Evolutionary conservation across 1,140 invertebrate genomes (phyloP), one percentile per base, ranked within the genome.

Genomic region (Scaptomyza pallida): DNA sequence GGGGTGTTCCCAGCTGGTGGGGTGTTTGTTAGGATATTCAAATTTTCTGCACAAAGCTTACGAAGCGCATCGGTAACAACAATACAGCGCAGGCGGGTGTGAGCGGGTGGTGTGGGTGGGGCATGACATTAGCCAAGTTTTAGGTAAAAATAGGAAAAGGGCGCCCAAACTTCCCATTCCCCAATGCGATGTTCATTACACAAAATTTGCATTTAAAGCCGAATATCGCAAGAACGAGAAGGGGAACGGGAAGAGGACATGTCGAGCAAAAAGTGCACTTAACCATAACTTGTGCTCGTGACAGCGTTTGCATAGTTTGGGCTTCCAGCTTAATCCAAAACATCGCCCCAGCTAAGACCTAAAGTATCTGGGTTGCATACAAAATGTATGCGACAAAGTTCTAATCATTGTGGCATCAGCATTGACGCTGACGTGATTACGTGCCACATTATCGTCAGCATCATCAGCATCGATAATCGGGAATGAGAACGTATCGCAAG

Each of bases 141-240:
- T 59, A 67, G 70, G 15, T 70, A 65, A 71, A 79, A 68, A 79
- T 79, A n/a, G 57, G 65, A 61, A n/a, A 59, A 71, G 57, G 51
- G 16, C 5, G 47, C 65, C 60, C 75, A 69, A 21, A 62, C 65
- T 43, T 60, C 48, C 19, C 57, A 61, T 41, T 59, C 48, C 17
- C 21, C 21, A 17, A 52, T 37, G 15, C 41, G 35, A 47, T 52
- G 67, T 67, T 85, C 80, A 85, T 85, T 88, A 88, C 83, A 89
- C 83, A 74, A 88, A 89, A 88, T 88, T 88, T 88, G 82, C 83
- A 88, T 88, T 88, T 88, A 82, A 83, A 78, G 63, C 51, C 74
- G 81, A 75, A 26, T 5, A 26, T 19, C 10, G 8, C 6, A 3
- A 6, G 30, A 6, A 12, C n/a, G 52, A 40, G 15, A 17, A 12